Conservation (phyloP, 2,888 invertebrate species). For the Norana najaformis region DNA sequence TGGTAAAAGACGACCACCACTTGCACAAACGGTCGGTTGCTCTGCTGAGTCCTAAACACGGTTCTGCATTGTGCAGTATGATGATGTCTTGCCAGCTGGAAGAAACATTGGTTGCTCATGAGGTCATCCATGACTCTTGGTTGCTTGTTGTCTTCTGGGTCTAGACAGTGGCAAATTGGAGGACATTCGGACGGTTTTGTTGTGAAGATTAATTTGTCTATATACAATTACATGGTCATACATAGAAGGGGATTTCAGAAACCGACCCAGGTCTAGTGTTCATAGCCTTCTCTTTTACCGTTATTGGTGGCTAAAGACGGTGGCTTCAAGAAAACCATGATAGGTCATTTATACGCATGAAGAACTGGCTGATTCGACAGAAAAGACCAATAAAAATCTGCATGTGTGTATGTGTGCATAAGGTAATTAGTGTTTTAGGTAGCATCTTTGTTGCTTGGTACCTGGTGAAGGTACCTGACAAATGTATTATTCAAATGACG, state of each 20-base stretch:
- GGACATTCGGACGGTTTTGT: background rate
- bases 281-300: background rate
- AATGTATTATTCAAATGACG: background rate
- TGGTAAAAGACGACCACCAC: background rate
- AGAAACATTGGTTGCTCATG: background rate
- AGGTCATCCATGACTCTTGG: background rate
- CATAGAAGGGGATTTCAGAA: background rate
- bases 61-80: background rate
- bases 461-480: background rate
- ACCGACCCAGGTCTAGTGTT: background rate
- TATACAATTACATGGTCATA: background rate
- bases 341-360: background rate
- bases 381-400: background rate
- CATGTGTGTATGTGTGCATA: background rate
- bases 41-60: background rate
- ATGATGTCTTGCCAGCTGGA: background rate
- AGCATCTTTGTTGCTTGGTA: background rate
- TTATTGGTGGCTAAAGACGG: background rate
- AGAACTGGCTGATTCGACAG: background rate
- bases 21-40: conserved; percentile 2
- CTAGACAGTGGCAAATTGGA: background rate
- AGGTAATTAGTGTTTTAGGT: background rate
- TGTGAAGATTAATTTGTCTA: background rate
- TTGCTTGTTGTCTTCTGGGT: background rate
- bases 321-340: background rate